Percentiles rank a stretch among this genome's conserved stretches.
Conservation (phyloP, 2,888 invertebrate species). For the Lathronympha strigana region DNA sequence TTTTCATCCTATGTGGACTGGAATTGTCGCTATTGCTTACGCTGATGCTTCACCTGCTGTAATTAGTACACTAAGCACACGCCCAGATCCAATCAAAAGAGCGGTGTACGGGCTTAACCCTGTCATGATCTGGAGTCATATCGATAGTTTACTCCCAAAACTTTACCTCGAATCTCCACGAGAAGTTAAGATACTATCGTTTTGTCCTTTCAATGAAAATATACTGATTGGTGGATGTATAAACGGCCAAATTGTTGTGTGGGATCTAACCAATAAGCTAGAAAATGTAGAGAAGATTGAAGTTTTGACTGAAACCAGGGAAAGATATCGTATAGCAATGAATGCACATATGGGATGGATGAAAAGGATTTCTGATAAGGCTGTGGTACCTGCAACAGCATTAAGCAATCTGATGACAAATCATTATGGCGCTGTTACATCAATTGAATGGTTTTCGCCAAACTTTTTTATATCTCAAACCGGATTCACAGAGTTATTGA, state of each 20-base stretch:
- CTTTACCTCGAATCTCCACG: constrained; percentile 87
- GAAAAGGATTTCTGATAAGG: constrained; percentile 84
- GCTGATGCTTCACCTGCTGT: constrained; percentile 82
- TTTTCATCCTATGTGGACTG: constrained; percentile 90
- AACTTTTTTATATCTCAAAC: constrained; percentile 84
- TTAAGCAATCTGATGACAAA: constrained; percentile 85
- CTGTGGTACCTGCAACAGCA: constrained; percentile 84
- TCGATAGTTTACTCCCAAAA: constrained; percentile 88
- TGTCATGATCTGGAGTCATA: constrained; percentile 90
- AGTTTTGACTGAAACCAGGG: constrained; percentile 85
- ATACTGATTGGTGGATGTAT: constrained; percentile 88
- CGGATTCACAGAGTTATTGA: constrained; percentile 77
- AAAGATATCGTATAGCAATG: constrained; percentile 85
- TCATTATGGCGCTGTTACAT: constrained; percentile 86
- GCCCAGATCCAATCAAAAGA: constrained; percentile 78
- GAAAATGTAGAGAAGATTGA: constrained; percentile 86
- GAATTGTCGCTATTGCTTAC: constrained; percentile 88
- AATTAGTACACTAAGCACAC: constrained; percentile 68
- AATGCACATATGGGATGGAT: constrained; percentile 88
- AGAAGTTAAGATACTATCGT: constrained; percentile 86
- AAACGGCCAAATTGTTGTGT: constrained; percentile 89
- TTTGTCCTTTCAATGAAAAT: constrained; percentile 88
- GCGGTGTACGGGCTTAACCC: constrained; percentile 86
- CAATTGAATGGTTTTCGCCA: constrained; percentile 88
- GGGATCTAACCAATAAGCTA: constrained; percentile 87